Evolutionary conservation across 2,797 vertebrate genomes (phyloP).

Genomic region (Crenichthys baileyi): DNA sequence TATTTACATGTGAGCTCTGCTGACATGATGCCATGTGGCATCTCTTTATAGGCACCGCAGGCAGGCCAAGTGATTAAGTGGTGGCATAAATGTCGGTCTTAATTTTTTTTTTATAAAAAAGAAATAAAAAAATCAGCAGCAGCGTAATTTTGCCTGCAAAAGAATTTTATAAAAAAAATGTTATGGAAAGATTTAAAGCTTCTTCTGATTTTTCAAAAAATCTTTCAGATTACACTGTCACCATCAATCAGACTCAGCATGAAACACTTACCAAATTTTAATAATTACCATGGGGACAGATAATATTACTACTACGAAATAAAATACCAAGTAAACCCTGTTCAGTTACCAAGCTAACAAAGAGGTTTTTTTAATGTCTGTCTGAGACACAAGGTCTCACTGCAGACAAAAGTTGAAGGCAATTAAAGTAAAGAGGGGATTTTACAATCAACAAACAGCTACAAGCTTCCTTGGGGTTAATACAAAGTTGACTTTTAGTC

Average conservation of each 20-base stretch:
- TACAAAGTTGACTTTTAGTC: too few species aligned
- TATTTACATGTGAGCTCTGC: constrained; percentile 61
- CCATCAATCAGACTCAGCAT: neutral
- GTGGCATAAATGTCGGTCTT: constrained; percentile 20
- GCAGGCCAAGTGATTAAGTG: constrained; percentile 50
- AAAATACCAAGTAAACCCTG: neutral
- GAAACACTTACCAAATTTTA: neutral
- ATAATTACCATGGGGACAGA: neutral
- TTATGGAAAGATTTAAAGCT: neutral
- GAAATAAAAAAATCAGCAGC: neutral
- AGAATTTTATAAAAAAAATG: neutral
- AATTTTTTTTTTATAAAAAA: constrained; percentile 6
- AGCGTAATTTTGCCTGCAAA: neutral
- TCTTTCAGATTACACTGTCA: too few species aligned
- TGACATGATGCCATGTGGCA: constrained; percentile 61
- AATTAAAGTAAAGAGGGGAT: neutral
- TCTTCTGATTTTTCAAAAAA: neutral
- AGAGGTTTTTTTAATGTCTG: neutral
- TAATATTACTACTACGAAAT: neutral
- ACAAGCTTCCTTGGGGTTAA: neutral
- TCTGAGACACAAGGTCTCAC: neutral
- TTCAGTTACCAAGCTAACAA: neutral
- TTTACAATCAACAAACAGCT: neutral
- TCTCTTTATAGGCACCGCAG: constrained; percentile 44
- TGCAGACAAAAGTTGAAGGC: neutral